Conservation (phyloP, 2,888 invertebrate species). For the Zaprionus bogoriensis region DNA sequence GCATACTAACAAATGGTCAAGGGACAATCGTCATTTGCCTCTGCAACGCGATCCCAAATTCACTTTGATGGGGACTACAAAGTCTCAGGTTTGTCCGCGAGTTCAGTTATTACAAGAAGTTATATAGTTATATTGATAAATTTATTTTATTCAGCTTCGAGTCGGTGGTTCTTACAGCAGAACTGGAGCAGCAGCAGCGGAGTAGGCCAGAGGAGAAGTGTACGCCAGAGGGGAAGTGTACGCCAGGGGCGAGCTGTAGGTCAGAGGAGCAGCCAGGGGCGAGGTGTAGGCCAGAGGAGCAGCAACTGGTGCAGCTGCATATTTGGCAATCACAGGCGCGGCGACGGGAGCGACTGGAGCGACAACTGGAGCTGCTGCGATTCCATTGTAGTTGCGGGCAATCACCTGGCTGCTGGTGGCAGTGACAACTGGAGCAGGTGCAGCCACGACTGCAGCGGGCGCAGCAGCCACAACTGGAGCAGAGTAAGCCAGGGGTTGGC, state of each 20-base stretch:
- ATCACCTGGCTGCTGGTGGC: slow-evolving; percentile 73
- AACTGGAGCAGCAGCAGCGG: neutral
- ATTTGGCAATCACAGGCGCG: slow-evolving; percentile 34
- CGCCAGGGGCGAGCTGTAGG: slow-evolving; percentile 14
- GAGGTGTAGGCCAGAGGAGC: slow-evolving; percentile 27
- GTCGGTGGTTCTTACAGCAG: neutral
- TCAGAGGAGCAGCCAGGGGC: slow-evolving; percentile 8
- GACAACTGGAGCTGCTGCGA: slow-evolving; percentile 60
- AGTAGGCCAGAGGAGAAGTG: slow-evolving; percentile 35
- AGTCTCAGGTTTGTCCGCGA: too few relatives aligned
- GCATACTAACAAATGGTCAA: neutral
- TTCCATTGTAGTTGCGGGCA: slow-evolving; percentile 72
- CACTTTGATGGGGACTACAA: neutral
- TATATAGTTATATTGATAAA: neutral
- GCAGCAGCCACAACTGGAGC: slow-evolving; percentile 29
- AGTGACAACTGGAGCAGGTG: slow-evolving; percentile 58
- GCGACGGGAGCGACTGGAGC: slow-evolving; percentile 52
- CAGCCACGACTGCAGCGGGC: slow-evolving; percentile 3
- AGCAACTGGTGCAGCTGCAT: slow-evolving; percentile 35
- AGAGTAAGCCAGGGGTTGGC: slow-evolving; percentile 42
- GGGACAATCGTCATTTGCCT: neutral
- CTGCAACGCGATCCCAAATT: neutral
- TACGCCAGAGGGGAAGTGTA: slow-evolving; percentile 24
- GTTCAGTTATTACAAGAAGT: neutral
- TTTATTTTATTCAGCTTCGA: neutral